phyloP scores from a whole-genome alignment of 2,113 vertebrate species.

The Propithecus coquereli region DNA sequence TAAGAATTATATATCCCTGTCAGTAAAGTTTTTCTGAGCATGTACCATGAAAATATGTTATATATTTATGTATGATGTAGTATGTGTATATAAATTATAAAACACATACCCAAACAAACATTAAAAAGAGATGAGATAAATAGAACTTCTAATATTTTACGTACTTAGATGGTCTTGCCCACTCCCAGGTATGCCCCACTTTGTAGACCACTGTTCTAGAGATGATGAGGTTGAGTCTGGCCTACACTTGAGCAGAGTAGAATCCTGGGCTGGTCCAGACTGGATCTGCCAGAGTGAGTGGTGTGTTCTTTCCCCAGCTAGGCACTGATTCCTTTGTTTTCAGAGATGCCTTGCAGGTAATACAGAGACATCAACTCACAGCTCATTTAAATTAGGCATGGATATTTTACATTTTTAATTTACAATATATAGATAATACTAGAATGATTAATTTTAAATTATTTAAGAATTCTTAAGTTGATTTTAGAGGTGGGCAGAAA shows the following conservation, averaged over 20 bases:
- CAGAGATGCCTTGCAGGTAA: not conserved
- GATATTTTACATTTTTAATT: not conserved
- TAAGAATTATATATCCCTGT: not conserved
- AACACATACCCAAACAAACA: not conserved
- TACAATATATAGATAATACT: not conserved
- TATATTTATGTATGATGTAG: not conserved
- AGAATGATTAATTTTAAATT: slow-evolving; percentile 25
- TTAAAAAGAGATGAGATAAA: not conserved
- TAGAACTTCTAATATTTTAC: not conserved
- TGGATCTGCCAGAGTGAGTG: not conserved
- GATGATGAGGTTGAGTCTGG: not conserved
- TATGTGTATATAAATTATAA: not conserved
- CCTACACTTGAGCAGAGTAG: not conserved
- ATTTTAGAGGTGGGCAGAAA: not conserved
- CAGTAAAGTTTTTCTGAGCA: not conserved
- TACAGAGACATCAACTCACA: not conserved
- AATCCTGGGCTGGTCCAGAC: not conserved
- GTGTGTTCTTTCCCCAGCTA: not conserved
- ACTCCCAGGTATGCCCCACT: not conserved
- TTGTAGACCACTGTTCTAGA: not conserved
- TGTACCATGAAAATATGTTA: not conserved
- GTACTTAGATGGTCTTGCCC: not conserved
- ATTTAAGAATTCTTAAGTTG: not conserved
- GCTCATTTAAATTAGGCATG: not conserved
- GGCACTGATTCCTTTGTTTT: not conserved